These are phyloP conservation scores for Thyatira batis DNA, from an alignment of 2,888 invertebrate genomes.

Conservation along the genomic window DNA sequence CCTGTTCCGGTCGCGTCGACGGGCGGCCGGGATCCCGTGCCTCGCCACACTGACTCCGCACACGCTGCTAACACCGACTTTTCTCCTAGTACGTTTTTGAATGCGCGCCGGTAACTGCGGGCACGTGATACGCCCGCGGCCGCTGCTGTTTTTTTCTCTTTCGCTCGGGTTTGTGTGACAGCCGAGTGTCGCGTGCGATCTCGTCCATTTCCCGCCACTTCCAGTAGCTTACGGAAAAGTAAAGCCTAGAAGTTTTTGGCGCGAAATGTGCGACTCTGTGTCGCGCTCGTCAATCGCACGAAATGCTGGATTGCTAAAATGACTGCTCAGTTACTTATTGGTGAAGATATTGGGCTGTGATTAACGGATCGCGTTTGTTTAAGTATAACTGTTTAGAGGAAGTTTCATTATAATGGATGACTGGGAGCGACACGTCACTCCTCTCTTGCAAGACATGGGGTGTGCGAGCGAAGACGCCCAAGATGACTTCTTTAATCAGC, in stretches of 20 bases:
- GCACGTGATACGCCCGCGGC: slow-evolving; percentile 76
- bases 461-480: slow-evolving; percentile 79
- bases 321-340: slow-evolving; percentile 50
- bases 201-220: slow-evolving; percentile 72
- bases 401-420: slow-evolving; percentile 77
- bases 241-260: slow-evolving; percentile 72
- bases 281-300: slow-evolving; percentile 20
- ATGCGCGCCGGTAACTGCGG: slow-evolving; percentile 77
- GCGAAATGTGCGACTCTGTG: slow-evolving; percentile 62
- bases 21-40: slow-evolving; percentile 80
- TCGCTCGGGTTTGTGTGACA: slow-evolving; percentile 71
- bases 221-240: slow-evolving; percentile 53
- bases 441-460: slow-evolving; percentile 82
- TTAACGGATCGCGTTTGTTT: slow-evolving; percentile 48
- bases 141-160: slow-evolving; percentile 73
- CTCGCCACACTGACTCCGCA: slow-evolving; percentile 72
- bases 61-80: slow-evolving; percentile 64
- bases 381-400: slow-evolving; percentile 41
- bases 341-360: slow-evolving; percentile 66
- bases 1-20: slow-evolving; percentile 81
- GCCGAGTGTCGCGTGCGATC: slow-evolving; percentile 72
- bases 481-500: slow-evolving; percentile 83
- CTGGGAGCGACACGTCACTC: slow-evolving; percentile 84
- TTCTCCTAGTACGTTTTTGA: slow-evolving; percentile 74
- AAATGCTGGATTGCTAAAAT: slow-evolving; percentile 51